These are phyloP conservation scores for Xestia xanthographa DNA, from an alignment of 2,888 invertebrate genomes.

Conservation along the genomic window DNA sequence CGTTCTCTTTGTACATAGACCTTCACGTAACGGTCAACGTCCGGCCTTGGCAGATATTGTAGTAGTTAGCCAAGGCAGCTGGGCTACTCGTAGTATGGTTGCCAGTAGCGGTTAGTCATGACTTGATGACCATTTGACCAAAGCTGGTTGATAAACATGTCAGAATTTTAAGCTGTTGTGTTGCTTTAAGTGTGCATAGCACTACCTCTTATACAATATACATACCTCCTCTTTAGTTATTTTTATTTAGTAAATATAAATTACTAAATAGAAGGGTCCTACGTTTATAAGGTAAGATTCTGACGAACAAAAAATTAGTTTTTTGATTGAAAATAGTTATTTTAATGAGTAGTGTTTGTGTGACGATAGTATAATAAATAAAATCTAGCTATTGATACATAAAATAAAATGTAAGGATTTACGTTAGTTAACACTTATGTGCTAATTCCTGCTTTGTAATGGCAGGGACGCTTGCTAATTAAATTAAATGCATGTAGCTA, in stretches of 20 bases:
- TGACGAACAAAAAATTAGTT: neutral
- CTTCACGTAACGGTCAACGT: slow-evolving; percentile 57
- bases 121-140: too few species aligned
- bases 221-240: too few species aligned
- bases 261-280: too few species aligned
- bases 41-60: slow-evolving; percentile 59
- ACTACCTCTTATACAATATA: too few species aligned
- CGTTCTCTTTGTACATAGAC: slow-evolving; percentile 57
- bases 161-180: neutral
- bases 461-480: slow-evolving; percentile 26
- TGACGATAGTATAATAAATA: neutral
- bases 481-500: slow-evolving; percentile 32
- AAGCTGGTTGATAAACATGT: neutral
- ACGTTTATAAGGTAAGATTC: neutral
- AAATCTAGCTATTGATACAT: neutral
- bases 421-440: neutral
- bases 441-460: slow-evolving; percentile 26
- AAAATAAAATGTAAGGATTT: neutral
- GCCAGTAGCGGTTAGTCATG: neutral
- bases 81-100: neutral
- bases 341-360: neutral
- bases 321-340: neutral
- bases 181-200: neutral
- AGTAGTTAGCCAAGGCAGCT: neutral
- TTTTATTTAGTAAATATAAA: too few species aligned